Conservation (phyloP, 1,140 invertebrate species). For the Littorina saxatilis region DNA sequence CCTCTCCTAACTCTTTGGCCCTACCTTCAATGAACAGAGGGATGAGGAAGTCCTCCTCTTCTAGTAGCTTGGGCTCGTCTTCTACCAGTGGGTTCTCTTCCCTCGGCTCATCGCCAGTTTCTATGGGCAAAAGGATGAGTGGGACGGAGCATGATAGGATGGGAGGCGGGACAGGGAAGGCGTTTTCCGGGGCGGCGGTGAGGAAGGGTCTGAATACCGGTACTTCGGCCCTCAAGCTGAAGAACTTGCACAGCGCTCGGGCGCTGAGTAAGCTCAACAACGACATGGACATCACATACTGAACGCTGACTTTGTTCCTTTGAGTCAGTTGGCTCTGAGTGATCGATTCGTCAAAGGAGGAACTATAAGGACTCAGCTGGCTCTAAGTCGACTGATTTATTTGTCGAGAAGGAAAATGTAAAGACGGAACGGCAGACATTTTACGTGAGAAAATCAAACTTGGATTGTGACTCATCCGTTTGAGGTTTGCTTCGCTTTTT, state of each 20-base stretch:
- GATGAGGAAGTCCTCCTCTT: neutral
- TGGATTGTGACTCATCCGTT: too few relatives aligned
- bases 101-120: neutral
- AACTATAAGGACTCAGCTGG: too few relatives aligned
- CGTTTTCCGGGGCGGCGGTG: neutral
- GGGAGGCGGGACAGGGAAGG: neutral
- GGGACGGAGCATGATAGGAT: neutral
- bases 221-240: neutral
- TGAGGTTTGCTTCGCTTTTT: too few relatives aligned
- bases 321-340: too few relatives aligned
- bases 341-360: too few relatives aligned
- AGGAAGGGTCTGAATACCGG: neutral
- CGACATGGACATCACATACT: neutral
- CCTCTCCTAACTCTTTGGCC: too few relatives aligned
- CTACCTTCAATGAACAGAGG: neutral
- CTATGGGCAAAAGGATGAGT: neutral
- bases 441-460: too few relatives aligned
- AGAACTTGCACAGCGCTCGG: neutral
- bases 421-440: too few relatives aligned
- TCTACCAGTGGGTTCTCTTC: constrained; percentile 3
- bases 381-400: too few relatives aligned
- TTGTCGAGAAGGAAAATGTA: too few relatives aligned
- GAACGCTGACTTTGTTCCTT: too few relatives aligned
- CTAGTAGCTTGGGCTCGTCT: neutral
- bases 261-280: neutral